Conservation (phyloP, 2,888 invertebrate genomes). For the Stegophylla sp. region DNA sequence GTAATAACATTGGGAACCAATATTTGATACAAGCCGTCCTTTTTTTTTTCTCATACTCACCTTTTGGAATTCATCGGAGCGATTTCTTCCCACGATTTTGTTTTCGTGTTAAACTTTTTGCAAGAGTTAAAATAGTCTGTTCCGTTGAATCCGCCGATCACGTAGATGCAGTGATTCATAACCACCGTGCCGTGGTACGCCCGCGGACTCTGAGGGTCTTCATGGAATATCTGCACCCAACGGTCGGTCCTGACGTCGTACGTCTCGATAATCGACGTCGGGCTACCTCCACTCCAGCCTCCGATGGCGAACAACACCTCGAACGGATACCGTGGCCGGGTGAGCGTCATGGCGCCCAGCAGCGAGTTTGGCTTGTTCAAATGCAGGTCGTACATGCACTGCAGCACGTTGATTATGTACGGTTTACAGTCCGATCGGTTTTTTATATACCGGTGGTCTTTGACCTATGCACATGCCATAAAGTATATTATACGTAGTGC, state of each 20-base stretch:
- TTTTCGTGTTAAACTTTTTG: constrained; percentile 84
- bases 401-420: constrained; percentile 87
- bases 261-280: constrained; percentile 82
- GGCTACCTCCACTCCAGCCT: constrained; percentile 79
- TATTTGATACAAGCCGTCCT: too few species aligned
- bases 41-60: too few species aligned
- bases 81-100: constrained; percentile 83
- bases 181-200: constrained; percentile 95
- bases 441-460: constrained; percentile 84
- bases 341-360: constrained; percentile 85
- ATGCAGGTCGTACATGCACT: constrained; percentile 91
- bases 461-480: constrained; percentile 70
- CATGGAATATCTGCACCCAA: constrained; percentile 76
- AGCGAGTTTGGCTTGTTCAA: too few species aligned
- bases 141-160: constrained; percentile 94
- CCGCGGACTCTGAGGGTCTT: constrained; percentile 66
- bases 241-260: constrained; percentile 89
- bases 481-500: too few species aligned
- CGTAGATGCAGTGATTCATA: constrained; percentile 82
- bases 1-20: too few species aligned
- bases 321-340: constrained; percentile 77
- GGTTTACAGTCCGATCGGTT: constrained; percentile 84
- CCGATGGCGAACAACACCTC: constrained; percentile 87
- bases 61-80: constrained; percentile 87
- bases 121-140: constrained; percentile 86